Evolutionary conservation across 2,797 vertebrate genomes (phyloP), one percentile per base, ranked within the genome.

Genomic region (Poeciliopsis paucimaculata): DNA sequence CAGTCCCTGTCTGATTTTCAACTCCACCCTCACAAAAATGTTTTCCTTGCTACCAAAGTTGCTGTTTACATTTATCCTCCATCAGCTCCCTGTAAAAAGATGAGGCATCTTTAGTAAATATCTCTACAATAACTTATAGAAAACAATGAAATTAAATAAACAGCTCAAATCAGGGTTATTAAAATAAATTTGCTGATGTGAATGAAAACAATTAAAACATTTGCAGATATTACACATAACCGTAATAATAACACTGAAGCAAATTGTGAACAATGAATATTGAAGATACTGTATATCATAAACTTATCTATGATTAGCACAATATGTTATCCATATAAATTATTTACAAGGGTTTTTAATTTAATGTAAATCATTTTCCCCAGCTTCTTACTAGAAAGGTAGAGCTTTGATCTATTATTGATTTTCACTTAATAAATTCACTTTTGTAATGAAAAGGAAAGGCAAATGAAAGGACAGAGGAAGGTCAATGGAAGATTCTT

Each of bases 361-460:
- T 31, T 5, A 23, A 39, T 72, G 75, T 66, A 83, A 77, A 39
- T 2, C 5, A 57, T 0, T 49, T 75, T 73, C 55, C n/a, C 73
- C 39, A 4, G 0, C 11, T 64, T 49, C 36, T 78, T 73, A 73
- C 34, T 26, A 31, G 4, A 75, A 78, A 79, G 80, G 77, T 75
- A 57, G 5, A 1, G 76, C 85, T 79, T 74, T 83, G 81, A 81
- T 81, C 26, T 28, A 55, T 85, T 81, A 89, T 86, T 87, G 77
- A 87, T 79, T 79, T 41, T 11, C 11, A 36, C 39, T 75, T 45
- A 77, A 81, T 82, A 79, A 77, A 85, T 77, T 77, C 77, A 73
- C 18, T 4, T 23, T 72, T n/a, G 15, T 82, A 79, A 81, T 78
- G 77, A 86, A 78, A 73, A 78, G 64, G 71, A 74, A 51, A 86